Evolutionary conservation across 2,888 invertebrate genomes (phyloP), one percentile per base, ranked within the genome.

Genomic region (Graphium colonna): DNA sequence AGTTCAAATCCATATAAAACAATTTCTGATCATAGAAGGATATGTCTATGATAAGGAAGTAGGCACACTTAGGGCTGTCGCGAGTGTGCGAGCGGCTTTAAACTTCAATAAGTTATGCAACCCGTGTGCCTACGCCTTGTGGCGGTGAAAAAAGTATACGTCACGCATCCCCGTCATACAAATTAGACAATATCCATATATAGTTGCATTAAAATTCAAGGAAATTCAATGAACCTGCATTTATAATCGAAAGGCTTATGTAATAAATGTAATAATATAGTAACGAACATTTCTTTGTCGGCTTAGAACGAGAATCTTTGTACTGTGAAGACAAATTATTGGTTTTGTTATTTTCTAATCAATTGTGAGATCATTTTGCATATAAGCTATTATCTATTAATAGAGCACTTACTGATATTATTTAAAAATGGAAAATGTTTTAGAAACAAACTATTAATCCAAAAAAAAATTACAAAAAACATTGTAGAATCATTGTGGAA

Each of bases 201-300:
- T 58, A 56, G 55, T 52, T 52, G 42, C 55, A 67, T 74, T 72
- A 64, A 67, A 67, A 71, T 79, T 77, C 78, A 79, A 77, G 79
- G 79, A 72, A 73, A 77, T 65, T 57, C 75, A 60, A 65, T 75
- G 77, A 78, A 76, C 76, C 63, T 60, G 40, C 46, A 61, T 58
- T 8, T 17, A 44, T 51, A 39, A 40, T 12, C 33, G 28, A 48
- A 21, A 49, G 26, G 52, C 51, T 61, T 61, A 59, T 43, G 55
- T 56, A 56, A 60, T 55, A 51, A 51, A 51, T 2, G 36, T 48
- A 43, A 33, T 33, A 33, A 45, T 45, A 17, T 31, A 28, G 12
- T 17, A n/a, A 5, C 36, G 13, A 31, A 36, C 40, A 13, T 46
- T 44, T 16, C 9, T 18, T 41, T 45, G 18, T 31, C 10, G 18